Base-by-base conservation (phyloP, 1,140 invertebrate species). In the Geopemphigus sp. region DNA sequence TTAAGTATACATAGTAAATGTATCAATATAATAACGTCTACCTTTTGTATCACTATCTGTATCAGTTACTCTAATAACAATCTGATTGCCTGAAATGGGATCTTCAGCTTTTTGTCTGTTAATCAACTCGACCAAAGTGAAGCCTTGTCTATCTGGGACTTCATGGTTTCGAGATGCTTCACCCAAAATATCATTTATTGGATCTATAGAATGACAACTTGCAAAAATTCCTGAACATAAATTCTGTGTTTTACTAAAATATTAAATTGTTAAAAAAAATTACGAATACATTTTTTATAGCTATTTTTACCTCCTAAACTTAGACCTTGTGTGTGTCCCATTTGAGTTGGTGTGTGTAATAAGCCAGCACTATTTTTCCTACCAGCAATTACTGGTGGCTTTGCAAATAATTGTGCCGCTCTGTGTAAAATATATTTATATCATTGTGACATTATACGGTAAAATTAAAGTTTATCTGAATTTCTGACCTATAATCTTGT, bases 401-500 rank as follows among this genome's bases (percentile, higher is more conserved):
- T 82, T 22, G 87, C 84, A 83, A 88, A 86, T 47, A 88, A 81
- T 81, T 88, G 87, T 15, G 88, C 88, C 22, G 88, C 86, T 82
- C 87, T 88, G 72, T 29, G 83, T 50, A 59, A 83, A 80, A 81
- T 63, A 61, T 14, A 73, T 1, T 68, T 59, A 54, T 47, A 26
- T 80, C 32, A 78, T 1, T 59, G 39, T 47, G n/a, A 68, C 32
- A 78, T 1, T 59, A 24, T 26, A 45, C 5, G 2, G 17, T 17
- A 6, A 72, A 54, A 22, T 22, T 8, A 81, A 72, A 81, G 26
- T 61, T 39, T 59, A 72, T 17, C 24, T 11, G 47, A 45, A 39
- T 50, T 61, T 45, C 66, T 81, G 63, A 82, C 87, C 84, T 87
- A 81, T 86, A 91, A 72, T 92, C 90, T 82, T 89, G 88, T 3